phyloP scores from a whole-genome alignment of 2,888 invertebrate species.

The Agrochola macilenta region DNA sequence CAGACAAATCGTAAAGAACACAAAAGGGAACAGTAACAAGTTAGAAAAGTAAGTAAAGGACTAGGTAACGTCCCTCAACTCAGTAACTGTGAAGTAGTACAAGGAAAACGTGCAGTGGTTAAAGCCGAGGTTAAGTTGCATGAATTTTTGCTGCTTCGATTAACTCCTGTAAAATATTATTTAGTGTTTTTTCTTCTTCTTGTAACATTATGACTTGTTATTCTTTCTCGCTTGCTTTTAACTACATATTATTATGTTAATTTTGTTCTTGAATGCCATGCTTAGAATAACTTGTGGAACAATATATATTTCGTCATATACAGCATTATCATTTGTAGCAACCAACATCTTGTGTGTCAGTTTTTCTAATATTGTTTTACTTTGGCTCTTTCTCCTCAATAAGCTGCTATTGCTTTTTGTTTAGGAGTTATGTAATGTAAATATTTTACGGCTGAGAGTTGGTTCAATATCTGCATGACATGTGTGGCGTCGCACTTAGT shows the following conservation, averaged over 20 bases:
- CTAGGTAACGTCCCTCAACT: constrained; percentile 33
- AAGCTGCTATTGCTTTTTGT: constrained; percentile 2
- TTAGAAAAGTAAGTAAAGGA: constrained; percentile 34
- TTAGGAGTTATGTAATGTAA: not conserved
- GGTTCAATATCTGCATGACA: constrained; percentile 25
- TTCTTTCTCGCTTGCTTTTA: not conserved
- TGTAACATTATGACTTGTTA: not conserved
- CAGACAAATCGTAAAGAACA: not conserved
- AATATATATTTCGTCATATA: too few species aligned
- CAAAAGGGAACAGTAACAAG: not conserved
- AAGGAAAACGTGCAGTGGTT: constrained; percentile 43
- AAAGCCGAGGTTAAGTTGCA: constrained; percentile 32
- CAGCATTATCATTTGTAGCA: not conserved
- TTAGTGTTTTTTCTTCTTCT: not conserved
- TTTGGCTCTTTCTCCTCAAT: not conserved
- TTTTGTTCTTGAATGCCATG: not conserved
- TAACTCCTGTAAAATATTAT: constrained; percentile 19
- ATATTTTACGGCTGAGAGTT: constrained; percentile 12
- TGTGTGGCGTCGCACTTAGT: constrained; percentile 25
- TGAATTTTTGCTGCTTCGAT: constrained; percentile 18
- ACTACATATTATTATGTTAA: not conserved
- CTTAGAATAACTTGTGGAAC: too few species aligned
- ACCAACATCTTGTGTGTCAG: not conserved
- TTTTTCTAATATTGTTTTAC: constrained; percentile 1
- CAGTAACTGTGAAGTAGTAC: constrained; percentile 38